These are phyloP conservation scores for Myrmecophaga tridactyla DNA, from an alignment of 2,113 vertebrate genomes.

Conservation along the genomic window DNA sequence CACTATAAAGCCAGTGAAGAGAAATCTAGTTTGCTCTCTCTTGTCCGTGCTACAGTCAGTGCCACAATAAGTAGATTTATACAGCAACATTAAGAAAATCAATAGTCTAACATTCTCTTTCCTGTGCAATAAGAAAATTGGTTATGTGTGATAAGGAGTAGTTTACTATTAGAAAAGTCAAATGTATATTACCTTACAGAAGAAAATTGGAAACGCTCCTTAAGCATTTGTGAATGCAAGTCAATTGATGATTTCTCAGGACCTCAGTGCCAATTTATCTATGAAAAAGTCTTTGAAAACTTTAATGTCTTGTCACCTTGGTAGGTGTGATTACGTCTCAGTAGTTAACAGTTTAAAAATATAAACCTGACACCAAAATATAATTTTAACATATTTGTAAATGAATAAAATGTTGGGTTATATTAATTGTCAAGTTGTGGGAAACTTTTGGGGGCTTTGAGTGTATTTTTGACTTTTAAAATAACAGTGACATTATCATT, in stretches of 20 bases:
- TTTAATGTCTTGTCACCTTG: neutral
- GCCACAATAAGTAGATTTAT: neutral
- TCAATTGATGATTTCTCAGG: neutral
- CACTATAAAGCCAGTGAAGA: neutral
- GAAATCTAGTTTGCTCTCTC: neutral
- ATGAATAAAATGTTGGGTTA: neutral
- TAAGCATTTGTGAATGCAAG: neutral
- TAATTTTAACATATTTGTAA: neutral
- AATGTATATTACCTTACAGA: neutral
- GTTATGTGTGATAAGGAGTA: neutral
- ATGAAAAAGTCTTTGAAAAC: conserved; percentile 15
- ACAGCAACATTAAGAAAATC: neutral
- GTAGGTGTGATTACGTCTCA: neutral
- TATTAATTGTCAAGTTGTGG: neutral
- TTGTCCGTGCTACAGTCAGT: neutral
- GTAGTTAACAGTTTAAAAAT: neutral
- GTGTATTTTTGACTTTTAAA: neutral
- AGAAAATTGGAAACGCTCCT: neutral
- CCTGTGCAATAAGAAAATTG: neutral
- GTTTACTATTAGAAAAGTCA: neutral
- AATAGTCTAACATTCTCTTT: neutral
- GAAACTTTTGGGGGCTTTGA: neutral
- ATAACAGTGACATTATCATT: neutral
- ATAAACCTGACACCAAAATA: neutral
- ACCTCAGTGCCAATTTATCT: neutral